Evolutionary conservation across 2,888 invertebrate species (phyloP).

Genomic region (Hydrotaea diabolus): DNA sequence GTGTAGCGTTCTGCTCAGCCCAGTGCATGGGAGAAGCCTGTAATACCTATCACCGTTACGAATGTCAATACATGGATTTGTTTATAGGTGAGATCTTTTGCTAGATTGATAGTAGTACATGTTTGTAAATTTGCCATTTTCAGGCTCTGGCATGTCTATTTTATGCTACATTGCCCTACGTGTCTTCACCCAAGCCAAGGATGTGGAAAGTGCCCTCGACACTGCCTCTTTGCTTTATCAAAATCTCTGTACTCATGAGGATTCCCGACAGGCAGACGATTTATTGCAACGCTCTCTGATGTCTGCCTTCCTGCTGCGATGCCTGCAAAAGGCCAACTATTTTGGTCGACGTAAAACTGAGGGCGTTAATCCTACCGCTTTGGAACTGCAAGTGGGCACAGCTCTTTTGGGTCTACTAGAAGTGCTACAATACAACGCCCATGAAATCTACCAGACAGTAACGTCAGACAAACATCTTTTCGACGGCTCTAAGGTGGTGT

Average conservation of each 20-base stretch:
- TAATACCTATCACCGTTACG: constrained; percentile 86
- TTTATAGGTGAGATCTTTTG: constrained; percentile 84
- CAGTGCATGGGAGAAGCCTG: constrained; percentile 85
- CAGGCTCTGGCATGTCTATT: constrained; percentile 90
- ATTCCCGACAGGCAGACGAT: constrained; percentile 84
- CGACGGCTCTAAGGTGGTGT: constrained; percentile 76
- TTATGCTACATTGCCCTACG: constrained; percentile 88
- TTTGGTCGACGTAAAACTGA: constrained; percentile 82
- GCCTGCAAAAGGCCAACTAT: constrained; percentile 86
- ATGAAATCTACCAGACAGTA: constrained; percentile 89
- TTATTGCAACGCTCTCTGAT: constrained; percentile 89
- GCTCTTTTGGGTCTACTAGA: constrained; percentile 87
- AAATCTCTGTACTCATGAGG: constrained; percentile 85
- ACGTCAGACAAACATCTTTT: constrained; percentile 82
- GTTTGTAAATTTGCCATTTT: constrained; percentile 60
- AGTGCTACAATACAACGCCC: constrained; percentile 91
- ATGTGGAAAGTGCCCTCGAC: constrained; percentile 76
- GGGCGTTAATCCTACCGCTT: constrained; percentile 81
- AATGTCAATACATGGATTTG: constrained; percentile 88
- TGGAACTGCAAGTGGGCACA: constrained; percentile 84
- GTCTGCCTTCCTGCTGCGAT: constrained; percentile 88
- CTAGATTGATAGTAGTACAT: too few relatives aligned
- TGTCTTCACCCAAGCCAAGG: constrained; percentile 86
- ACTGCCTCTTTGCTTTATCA: constrained; percentile 82
- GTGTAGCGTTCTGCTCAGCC: constrained; percentile 88